phyloP scores from a whole-genome alignment of 2,797 vertebrate species.

The Diplodus puntazzo region DNA sequence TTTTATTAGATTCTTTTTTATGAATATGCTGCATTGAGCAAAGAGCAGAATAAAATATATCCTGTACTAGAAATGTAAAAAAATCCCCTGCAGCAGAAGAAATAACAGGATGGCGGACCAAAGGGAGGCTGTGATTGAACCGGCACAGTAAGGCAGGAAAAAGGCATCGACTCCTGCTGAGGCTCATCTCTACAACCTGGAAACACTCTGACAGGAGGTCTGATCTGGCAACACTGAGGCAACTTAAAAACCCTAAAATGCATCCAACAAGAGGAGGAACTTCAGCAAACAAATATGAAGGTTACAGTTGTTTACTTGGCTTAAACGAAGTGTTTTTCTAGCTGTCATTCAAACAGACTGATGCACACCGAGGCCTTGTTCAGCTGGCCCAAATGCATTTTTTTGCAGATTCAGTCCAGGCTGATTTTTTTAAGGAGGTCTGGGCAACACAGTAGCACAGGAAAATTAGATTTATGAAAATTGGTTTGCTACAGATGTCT shows the following conservation, averaged over 20 bases:
- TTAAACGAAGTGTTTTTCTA: too few relatives aligned
- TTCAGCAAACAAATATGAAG: too few relatives aligned
- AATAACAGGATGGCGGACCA: neutral
- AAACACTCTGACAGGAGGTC: constrained; percentile 4
- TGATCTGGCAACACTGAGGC: neutral
- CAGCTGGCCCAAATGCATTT: too few relatives aligned
- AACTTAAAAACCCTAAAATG: neutral
- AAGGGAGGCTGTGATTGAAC: constrained; percentile 8
- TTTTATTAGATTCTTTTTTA: neutral
- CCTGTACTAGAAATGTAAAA: neutral
- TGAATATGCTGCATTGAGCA: neutral
- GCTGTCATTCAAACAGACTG: too few relatives aligned
- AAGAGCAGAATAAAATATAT: neutral
- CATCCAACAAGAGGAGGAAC: neutral
- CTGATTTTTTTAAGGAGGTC: too few relatives aligned
- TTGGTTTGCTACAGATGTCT: too few relatives aligned
- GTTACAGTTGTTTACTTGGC: too few relatives aligned
- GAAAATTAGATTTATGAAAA: too few relatives aligned
- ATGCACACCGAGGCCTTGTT: too few relatives aligned
- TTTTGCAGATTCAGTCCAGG: too few relatives aligned
- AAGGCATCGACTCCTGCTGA: constrained; percentile 8
- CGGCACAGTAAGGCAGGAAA: constrained; percentile 4
- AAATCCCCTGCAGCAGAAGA: neutral
- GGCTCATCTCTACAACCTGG: constrained; percentile 19
- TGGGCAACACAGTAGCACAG: too few relatives aligned